These are phyloP conservation scores for Scolanthus callimorphus DNA, from an alignment of 92 coral and sea anemone species.

Conservation along the genomic window DNA sequence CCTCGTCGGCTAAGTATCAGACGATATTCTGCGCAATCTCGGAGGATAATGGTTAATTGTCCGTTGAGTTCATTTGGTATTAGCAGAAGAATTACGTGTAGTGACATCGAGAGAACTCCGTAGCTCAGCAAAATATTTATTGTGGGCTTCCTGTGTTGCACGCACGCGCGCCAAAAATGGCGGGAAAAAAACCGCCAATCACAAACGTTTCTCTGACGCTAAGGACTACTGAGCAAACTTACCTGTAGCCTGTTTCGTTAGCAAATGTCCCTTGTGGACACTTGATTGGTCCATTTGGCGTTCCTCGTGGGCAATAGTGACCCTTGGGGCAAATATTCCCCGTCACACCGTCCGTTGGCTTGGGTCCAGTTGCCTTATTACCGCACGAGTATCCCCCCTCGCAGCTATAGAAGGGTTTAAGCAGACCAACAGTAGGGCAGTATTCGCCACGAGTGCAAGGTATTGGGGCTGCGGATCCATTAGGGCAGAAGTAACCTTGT, in stretches of 20 bases:
- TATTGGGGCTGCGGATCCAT: constrained; percentile 73
- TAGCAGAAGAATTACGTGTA: too few relatives aligned
- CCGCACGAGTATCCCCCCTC: constrained; percentile 87
- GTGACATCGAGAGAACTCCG: too few relatives aligned
- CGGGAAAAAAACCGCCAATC: too few relatives aligned
- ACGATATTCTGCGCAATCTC: too few relatives aligned
- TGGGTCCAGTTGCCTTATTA: constrained; percentile 51
- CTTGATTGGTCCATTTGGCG: constrained; percentile 46
- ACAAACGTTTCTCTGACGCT: too few relatives aligned
- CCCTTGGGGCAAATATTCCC: constrained; percentile 95
- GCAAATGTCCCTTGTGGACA: constrained; percentile 89
- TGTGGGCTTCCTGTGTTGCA: too few relatives aligned
- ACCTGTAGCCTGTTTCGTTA: constrained; percentile 94
- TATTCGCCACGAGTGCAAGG: constrained; percentile 86
- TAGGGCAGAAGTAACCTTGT: constrained; percentile 83
- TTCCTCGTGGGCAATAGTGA: constrained; percentile 82
- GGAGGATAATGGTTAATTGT: too few relatives aligned
- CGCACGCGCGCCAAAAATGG: too few relatives aligned
- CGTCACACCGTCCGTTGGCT: constrained; percentile 64
- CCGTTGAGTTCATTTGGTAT: too few relatives aligned
- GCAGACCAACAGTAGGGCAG: constrained; percentile 58
- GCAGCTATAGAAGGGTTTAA: constrained; percentile 79
- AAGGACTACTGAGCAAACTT: too few relatives aligned
- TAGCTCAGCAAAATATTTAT: too few relatives aligned
- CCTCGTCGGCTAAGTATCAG: too few relatives aligned